These are phyloP conservation scores for Sitodiplosis mosellana DNA, from an alignment of 1,140 invertebrate species.

Conservation along the genomic window DNA sequence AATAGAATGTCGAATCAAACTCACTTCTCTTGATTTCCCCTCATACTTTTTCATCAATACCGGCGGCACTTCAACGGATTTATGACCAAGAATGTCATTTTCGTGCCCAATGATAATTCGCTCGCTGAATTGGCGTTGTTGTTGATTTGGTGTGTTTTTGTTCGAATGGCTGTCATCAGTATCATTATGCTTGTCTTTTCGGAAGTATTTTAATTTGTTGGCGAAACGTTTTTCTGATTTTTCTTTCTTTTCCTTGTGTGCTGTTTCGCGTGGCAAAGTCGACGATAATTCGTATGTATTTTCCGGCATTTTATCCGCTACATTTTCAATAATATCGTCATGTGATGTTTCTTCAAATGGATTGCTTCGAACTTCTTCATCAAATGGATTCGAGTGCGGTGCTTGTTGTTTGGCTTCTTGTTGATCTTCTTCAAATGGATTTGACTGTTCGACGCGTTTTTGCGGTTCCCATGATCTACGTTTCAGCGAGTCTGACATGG, in stretches of 20 bases:
- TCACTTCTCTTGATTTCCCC: slow-evolving; percentile 57
- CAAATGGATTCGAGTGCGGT: not conserved
- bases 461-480: slow-evolving; percentile 20
- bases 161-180: slow-evolving; percentile 21
- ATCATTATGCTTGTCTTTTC: slow-evolving; percentile 27
- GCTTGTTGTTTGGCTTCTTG: not conserved
- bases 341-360: no score
- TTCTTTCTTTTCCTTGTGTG: slow-evolving; percentile 17
- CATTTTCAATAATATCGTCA: no score
- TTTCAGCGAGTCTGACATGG: slow-evolving; percentile 20
- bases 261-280: slow-evolving; percentile 9
- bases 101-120: slow-evolving; percentile 68
- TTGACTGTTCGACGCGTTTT: slow-evolving; percentile 2
- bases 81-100: slow-evolving; percentile 27
- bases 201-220: slow-evolving; percentile 28
- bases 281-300: no score
- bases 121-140: slow-evolving; percentile 31
- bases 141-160: slow-evolving; percentile 16
- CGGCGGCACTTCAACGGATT: slow-evolving; percentile 37
- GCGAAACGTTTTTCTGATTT: slow-evolving; percentile 25
- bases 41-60: slow-evolving; percentile 60
- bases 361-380: no score
- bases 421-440: not conserved
- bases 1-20: slow-evolving; percentile 1
- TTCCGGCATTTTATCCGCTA: no score